Evolutionary conservation across 2,888 invertebrate species (phyloP).

Genomic region (Pandemis cinnamomeana): DNA sequence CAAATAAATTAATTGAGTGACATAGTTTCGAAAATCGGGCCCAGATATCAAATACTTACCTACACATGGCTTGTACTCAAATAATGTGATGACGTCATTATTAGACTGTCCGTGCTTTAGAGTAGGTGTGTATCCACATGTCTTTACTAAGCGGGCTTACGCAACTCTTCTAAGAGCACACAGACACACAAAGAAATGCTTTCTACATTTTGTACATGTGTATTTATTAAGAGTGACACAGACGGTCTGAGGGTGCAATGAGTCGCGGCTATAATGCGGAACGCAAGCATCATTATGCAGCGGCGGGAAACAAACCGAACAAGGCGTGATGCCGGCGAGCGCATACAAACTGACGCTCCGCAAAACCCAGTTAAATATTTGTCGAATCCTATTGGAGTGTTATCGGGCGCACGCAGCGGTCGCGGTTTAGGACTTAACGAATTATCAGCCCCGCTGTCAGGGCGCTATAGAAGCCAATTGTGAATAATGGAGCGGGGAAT

Average conservation of each 20-base stretch:
- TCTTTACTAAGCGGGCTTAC: no score
- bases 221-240: background rate
- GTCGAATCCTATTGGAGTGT: constrained; percentile 70
- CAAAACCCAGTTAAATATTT: constrained; percentile 60
- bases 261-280: constrained; percentile 7
- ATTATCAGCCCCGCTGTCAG: constrained; percentile 75
- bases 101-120: no score
- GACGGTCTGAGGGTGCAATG: background rate
- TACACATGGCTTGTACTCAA: background rate
- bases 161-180: no score
- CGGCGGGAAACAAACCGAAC: constrained; percentile 20
- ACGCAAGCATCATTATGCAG: constrained; percentile 38
- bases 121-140: no score
- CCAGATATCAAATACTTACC: background rate
- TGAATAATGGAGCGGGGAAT: constrained; percentile 72
- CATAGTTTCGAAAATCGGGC: no score
- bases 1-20: no score
- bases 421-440: constrained; percentile 78
- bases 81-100: no score
- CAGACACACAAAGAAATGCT: no score
- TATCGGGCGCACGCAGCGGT: constrained; percentile 76
- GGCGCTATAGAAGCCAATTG: constrained; percentile 74
- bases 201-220: background rate
- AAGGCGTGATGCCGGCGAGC: constrained; percentile 5
- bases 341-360: constrained; percentile 44